Conservation (phyloP, 2,888 invertebrate species). For the Keiferia lycopersicella region DNA sequence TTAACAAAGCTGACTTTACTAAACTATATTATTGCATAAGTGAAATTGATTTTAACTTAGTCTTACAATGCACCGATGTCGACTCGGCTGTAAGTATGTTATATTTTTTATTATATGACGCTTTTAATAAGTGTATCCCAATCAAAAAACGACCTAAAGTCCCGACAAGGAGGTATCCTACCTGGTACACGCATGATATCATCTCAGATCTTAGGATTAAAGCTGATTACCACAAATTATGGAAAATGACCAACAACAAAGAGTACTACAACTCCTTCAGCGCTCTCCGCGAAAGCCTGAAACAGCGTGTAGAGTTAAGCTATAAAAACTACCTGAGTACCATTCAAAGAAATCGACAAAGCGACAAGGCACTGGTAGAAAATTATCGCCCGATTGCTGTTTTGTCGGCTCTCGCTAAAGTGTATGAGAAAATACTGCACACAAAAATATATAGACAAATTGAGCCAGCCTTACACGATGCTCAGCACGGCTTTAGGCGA, state of each 20-base stretch:
- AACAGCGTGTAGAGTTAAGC: background rate
- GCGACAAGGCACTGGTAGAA: background rate
- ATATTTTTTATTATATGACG: background rate
- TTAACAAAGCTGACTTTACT: background rate
- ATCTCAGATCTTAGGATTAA: background rate
- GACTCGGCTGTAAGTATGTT: background rate
- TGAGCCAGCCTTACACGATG: background rate
- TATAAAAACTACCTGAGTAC: background rate
- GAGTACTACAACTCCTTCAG: background rate
- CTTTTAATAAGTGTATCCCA: background rate
- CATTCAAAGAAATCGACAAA: background rate
- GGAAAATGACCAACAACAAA: background rate
- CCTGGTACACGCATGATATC: background rate
- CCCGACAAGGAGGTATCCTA: background rate
- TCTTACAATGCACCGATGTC: background rate
- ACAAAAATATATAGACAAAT: background rate
- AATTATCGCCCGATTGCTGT: background rate
- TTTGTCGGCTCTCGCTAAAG: background rate
- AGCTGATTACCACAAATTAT: background rate
- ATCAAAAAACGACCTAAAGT: background rate
- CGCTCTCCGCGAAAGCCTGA: background rate
- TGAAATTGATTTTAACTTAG: background rate
- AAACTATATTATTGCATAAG: background rate
- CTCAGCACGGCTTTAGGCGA: no score
- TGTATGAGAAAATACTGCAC: conserved; percentile 1